These are phyloP conservation scores for Drosophila truncata DNA, from an alignment of 1,140 invertebrate genomes.

Conservation along the genomic window DNA sequence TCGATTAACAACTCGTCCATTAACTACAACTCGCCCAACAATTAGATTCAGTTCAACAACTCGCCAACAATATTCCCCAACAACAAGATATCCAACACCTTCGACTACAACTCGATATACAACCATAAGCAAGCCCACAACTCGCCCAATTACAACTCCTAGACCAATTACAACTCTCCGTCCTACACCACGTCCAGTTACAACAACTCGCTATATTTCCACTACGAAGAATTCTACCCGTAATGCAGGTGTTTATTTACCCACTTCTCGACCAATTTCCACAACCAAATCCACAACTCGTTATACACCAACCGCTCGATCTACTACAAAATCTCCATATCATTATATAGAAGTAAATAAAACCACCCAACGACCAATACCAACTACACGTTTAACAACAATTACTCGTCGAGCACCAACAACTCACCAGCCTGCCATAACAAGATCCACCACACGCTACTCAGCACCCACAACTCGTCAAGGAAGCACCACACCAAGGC, in stretches of 20 bases:
- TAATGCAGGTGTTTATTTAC: slow-evolving; percentile 6
- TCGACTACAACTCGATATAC: not conserved
- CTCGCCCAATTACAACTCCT: slow-evolving; percentile 13
- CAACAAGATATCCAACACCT: not conserved
- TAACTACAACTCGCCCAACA: not conserved
- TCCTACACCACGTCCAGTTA: not conserved
- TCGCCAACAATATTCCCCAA: not conserved
- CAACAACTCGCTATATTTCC: slow-evolving; percentile 5
- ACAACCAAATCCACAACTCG: slow-evolving; percentile 4
- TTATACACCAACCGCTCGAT: slow-evolving; percentile 11
- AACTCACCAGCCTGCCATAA: slow-evolving; percentile 11
- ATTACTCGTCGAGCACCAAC: slow-evolving; percentile 17
- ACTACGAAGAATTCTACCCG: slow-evolving; percentile 12
- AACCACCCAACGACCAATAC: not conserved
- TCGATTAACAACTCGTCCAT: not conserved
- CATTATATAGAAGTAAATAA: slow-evolving; percentile 22
- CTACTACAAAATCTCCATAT: not conserved
- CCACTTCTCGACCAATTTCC: slow-evolving; percentile 8
- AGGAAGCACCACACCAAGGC: slow-evolving; percentile 56
- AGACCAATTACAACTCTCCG: slow-evolving; percentile 4
- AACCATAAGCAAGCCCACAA: slow-evolving; percentile 18
- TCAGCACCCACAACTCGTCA: slow-evolving; percentile 14
- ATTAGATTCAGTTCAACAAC: not conserved
- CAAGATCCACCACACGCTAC: slow-evolving; percentile 16
- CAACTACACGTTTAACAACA: slow-evolving; percentile 21